Percentiles rank a stretch among this genome's conserved stretches.
These are phyloP conservation scores for Drosophila repletoides DNA, from an alignment of 1,140 invertebrate genomes.

Conservation along the genomic window DNA sequence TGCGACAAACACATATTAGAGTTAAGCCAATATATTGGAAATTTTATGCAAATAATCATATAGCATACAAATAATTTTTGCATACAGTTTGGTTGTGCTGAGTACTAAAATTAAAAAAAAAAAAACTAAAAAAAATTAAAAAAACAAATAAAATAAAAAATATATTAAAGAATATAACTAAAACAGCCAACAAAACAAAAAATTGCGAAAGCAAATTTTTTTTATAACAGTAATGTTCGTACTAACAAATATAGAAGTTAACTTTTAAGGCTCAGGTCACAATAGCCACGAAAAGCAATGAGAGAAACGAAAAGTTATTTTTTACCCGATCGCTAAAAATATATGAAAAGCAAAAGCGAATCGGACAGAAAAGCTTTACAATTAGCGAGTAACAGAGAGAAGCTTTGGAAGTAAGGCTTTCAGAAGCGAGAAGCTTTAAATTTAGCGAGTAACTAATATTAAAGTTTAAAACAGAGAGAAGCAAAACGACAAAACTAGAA, in stretches of 20 bases:
- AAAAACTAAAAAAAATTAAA: constrained; percentile 14
- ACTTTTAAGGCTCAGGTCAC: background rate
- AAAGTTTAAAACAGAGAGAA: background rate
- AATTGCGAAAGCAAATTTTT: constrained; percentile 18
- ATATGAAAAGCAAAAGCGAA: background rate
- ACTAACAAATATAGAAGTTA: constrained; percentile 2
- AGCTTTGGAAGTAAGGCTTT: too few relatives aligned
- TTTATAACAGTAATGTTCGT: constrained; percentile 22
- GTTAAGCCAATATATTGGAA: constrained; percentile 4
- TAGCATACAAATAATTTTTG: constrained; percentile 17
- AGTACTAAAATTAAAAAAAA: constrained; percentile 37
- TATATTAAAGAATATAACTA: background rate
- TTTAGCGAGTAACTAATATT: too few relatives aligned
- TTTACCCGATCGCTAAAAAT: too few relatives aligned
- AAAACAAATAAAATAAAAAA: constrained; percentile 5
- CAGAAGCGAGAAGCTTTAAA: too few relatives aligned
- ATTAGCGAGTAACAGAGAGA: background rate
- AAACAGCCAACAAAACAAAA: background rate
- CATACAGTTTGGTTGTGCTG: constrained; percentile 74
- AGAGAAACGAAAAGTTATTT: background rate
- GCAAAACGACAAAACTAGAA: background rate
- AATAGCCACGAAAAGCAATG: background rate
- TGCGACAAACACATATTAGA: too few relatives aligned
- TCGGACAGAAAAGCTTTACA: background rate
- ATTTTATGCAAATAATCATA: constrained; percentile 13